Conservation (phyloP, 2,113 vertebrate genomes). For the Rhabdomys dilectus region DNA sequence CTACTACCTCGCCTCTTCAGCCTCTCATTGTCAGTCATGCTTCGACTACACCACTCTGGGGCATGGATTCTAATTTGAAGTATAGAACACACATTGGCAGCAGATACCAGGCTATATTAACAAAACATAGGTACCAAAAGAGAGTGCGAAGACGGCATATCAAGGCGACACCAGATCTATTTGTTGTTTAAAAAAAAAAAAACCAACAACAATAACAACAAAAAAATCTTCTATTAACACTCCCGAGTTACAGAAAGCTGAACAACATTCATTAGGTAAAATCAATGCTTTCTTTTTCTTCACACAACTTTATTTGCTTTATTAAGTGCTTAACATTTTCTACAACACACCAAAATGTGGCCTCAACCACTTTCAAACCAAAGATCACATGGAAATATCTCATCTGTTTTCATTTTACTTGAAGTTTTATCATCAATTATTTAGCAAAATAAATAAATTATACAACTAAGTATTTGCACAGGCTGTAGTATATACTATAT, state of each 20-base stretch:
- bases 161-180: slow-evolving; percentile 12
- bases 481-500: background rate
- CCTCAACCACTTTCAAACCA: slow-evolving; percentile 24
- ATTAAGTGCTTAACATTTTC: slow-evolving; percentile 17
- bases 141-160: slow-evolving; percentile 41
- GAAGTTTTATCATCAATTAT: slow-evolving; percentile 32
- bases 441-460: background rate
- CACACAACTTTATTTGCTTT: slow-evolving; percentile 36
- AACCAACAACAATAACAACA: slow-evolving; percentile 53
- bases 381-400: background rate
- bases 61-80: slow-evolving; percentile 56
- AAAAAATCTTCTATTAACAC: slow-evolving; percentile 52
- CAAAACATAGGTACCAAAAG: background rate
- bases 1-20: background rate
- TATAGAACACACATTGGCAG: slow-evolving; percentile 1
- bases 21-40: background rate
- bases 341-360: background rate
- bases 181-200: slow-evolving; percentile 61
- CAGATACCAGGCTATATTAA: slow-evolving; percentile 23
- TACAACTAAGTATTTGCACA: background rate
- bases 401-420: slow-evolving; percentile 38
- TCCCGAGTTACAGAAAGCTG: background rate
- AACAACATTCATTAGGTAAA: slow-evolving; percentile 71
- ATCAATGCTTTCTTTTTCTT: slow-evolving; percentile 65
- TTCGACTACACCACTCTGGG: background rate